phyloP scores from a whole-genome alignment of 2,888 invertebrate species.

The Thymelicus sylvestris region DNA sequence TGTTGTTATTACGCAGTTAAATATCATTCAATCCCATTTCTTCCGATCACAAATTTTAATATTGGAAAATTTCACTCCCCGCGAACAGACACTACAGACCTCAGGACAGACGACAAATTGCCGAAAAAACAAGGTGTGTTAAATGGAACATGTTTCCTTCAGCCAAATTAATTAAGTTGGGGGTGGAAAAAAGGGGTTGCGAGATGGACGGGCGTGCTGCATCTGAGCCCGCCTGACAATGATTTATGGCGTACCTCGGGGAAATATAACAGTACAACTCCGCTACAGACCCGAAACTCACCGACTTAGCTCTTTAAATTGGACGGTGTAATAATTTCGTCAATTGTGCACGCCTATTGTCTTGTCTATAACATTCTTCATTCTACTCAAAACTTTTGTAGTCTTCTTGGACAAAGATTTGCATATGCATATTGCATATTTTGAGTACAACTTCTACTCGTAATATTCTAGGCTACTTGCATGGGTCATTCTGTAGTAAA shows the following conservation, averaged over 20 bases:
- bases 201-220: slow-evolving; percentile 47
- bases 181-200: slow-evolving; percentile 49
- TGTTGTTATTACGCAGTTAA: too few species aligned
- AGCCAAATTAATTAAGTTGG: slow-evolving; percentile 52
- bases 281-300: slow-evolving; percentile 4
- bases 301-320: slow-evolving; percentile 18
- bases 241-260: slow-evolving; percentile 47
- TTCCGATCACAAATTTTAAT: too few species aligned
- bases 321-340: neutral
- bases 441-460: too few species aligned
- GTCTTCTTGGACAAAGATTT: too few species aligned
- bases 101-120: slow-evolving; percentile 17
- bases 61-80: neutral
- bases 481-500: too few species aligned
- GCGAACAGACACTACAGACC: neutral
- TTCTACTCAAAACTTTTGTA: too few species aligned
- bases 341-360: neutral
- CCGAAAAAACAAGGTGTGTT: slow-evolving; percentile 30
- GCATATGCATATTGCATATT: too few species aligned
- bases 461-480: too few species aligned
- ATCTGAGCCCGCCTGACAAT: slow-evolving; percentile 52
- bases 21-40: too few species aligned
- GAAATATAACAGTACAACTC: slow-evolving; percentile 22
- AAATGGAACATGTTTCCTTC: slow-evolving; percentile 39
- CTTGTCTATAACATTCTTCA: too few species aligned